A percentile compares a stretch with the other conserved stretches of the same genome.
Evolutionary conservation across 2,113 vertebrate genomes (phyloP).

Genomic region (Carassius gibelio): DNA sequence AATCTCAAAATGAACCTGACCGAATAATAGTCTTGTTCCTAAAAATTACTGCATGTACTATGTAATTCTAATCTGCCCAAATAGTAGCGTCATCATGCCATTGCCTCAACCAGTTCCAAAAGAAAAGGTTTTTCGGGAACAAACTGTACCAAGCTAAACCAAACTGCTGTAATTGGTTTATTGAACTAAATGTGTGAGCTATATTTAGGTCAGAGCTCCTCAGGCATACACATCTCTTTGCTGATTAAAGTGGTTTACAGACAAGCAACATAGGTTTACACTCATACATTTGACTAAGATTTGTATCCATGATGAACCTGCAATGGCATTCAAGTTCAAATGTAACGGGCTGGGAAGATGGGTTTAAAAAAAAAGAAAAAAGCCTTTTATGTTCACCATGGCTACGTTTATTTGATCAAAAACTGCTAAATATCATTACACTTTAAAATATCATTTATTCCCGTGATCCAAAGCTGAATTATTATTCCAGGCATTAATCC

Average conservation of each 20-base stretch:
- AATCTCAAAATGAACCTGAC: not conserved
- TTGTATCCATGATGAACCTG: too few relatives aligned
- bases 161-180: not conserved
- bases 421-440: not conserved
- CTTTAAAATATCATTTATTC: too few relatives aligned
- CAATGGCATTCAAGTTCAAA: not conserved
- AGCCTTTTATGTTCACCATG: too few relatives aligned
- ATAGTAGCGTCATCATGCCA: not conserved
- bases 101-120: not conserved
- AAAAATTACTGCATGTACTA: not conserved
- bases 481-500: not conserved
- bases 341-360: too few relatives aligned
- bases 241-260: not conserved
- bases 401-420: too few relatives aligned
- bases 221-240: not conserved
- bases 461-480: not conserved
- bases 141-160: not conserved
- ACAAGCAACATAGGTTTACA: not conserved
- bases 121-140: not conserved
- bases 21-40: not conserved
- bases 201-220: not conserved
- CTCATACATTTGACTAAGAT: not conserved
- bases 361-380: too few relatives aligned
- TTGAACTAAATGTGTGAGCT: not conserved
- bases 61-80: not conserved